phyloP scores from a whole-genome alignment of 2,888 invertebrate species.

The Frankliniella intonsa region DNA sequence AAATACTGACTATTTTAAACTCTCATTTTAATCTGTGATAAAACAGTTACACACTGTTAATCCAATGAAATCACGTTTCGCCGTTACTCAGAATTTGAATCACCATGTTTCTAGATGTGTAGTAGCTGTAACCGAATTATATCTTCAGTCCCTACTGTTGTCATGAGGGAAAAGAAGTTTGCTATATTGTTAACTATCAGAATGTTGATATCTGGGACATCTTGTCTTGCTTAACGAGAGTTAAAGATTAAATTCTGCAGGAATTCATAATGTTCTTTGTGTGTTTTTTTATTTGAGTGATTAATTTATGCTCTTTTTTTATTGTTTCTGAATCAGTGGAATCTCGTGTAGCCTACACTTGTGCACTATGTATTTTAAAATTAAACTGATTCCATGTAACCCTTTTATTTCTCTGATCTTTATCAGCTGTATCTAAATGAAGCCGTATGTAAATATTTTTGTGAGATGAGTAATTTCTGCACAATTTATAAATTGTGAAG shows the following conservation, averaged over 20 bases:
- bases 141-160: neutral
- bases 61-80: conserved; percentile 1
- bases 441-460: no score
- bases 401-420: neutral
- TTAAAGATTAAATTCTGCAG: no score
- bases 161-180: neutral
- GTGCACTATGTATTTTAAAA: neutral
- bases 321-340: neutral
- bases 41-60: conserved; percentile 17
- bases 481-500: no score
- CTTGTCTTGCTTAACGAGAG: no score
- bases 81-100: neutral
- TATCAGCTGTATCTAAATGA: no score
- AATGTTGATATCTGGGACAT: no score
- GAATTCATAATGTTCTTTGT: no score
- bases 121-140: neutral
- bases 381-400: neutral
- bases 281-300: no score
- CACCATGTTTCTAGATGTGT: neutral
- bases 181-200: neutral
- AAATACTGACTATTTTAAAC: neutral
- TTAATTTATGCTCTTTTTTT: neutral
- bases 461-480: no score
- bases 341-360: neutral
- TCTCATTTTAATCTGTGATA: conserved; percentile 27